Conservation (phyloP, 2,888 invertebrate genomes). For the Netelia fuscicornis region DNA sequence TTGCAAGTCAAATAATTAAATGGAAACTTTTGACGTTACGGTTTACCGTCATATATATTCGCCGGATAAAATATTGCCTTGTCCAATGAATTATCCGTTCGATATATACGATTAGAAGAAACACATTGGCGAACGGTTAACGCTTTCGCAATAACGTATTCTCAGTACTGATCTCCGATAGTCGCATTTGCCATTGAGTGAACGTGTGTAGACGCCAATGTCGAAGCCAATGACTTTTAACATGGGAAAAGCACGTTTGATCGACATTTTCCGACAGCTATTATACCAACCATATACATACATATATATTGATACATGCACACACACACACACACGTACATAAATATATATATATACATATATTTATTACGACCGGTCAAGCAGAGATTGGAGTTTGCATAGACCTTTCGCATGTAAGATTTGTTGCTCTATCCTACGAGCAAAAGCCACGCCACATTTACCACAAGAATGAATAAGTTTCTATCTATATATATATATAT, state of each 20-base stretch:
- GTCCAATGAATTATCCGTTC: not conserved
- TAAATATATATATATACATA: slow-evolving; percentile 17
- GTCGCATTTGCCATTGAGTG: not conserved
- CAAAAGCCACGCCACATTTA: slow-evolving; percentile 41
- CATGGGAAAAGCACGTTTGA: slow-evolving; percentile 67
- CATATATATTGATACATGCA: no score
- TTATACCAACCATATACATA: slow-evolving; percentile 50
- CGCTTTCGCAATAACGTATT: slow-evolving; percentile 10
- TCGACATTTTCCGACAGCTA: slow-evolving; percentile 65
- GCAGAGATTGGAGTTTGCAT: slow-evolving; percentile 36
- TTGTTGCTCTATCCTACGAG: slow-evolving; percentile 25
- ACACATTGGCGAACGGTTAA: not conserved
- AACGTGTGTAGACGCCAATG: slow-evolving; percentile 13
- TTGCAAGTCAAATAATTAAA: not conserved
- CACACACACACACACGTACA: no score
- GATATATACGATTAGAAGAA: not conserved
- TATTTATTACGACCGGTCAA: slow-evolving; percentile 31
- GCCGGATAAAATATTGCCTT: not conserved
- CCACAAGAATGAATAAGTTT: slow-evolving; percentile 5
- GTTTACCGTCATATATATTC: not conserved
- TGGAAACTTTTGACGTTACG: no score
- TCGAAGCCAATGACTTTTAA: slow-evolving; percentile 54
- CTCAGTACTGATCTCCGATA: not conserved
- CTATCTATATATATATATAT: slow-evolving; percentile 1
- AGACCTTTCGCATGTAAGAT: slow-evolving; percentile 13